phyloP scores from a whole-genome alignment of 2,888 invertebrate genomes.

The Lordiphosa andalusiaca region DNA sequence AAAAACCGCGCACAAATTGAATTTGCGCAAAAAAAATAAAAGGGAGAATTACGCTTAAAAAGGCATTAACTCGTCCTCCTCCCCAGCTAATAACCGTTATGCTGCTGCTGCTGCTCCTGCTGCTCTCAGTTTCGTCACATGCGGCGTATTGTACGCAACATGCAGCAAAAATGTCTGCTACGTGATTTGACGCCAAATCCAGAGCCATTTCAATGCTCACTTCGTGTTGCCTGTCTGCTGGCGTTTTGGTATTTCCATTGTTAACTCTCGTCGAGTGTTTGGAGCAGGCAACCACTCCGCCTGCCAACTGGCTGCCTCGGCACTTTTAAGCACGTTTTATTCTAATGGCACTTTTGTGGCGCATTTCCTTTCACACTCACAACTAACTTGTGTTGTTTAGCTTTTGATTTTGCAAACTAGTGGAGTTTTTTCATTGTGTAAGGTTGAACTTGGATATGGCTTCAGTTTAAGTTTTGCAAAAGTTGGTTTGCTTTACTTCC shows the following conservation, averaged over 20 bases:
- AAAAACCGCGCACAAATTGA: constrained; percentile 21
- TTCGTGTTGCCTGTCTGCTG: constrained; percentile 33
- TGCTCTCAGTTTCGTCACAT: constrained; percentile 20
- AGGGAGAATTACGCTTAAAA: constrained; percentile 40
- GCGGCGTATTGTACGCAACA: constrained; percentile 57
- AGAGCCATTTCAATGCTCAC: constrained; percentile 31
- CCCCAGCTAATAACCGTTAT: constrained; percentile 49
- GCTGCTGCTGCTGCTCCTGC: constrained; percentile 21
- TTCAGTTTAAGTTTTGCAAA: too few species aligned
- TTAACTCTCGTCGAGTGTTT: constrained; percentile 45
- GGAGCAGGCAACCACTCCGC: background rate
- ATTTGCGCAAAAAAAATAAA: constrained; percentile 1
- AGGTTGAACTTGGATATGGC: too few species aligned
- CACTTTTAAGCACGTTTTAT: constrained; percentile 67
- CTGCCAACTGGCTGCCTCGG: constrained; percentile 29
- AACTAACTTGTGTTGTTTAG: constrained; percentile 20
- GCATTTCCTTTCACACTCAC: constrained; percentile 43
- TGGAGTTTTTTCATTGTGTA: too few species aligned
- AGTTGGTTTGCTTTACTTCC: too few species aligned
- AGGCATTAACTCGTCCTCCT: constrained; percentile 31
- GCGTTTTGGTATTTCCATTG: constrained; percentile 40
- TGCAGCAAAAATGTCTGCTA: constrained; percentile 63
- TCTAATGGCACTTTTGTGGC: constrained; percentile 66
- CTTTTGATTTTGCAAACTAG: constrained; percentile 7
- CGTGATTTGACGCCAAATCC: constrained; percentile 59